These are phyloP conservation scores for Lepidocyrtinus sp. DNA, from an alignment of 2,888 invertebrate genomes.

Conservation along the genomic window DNA sequence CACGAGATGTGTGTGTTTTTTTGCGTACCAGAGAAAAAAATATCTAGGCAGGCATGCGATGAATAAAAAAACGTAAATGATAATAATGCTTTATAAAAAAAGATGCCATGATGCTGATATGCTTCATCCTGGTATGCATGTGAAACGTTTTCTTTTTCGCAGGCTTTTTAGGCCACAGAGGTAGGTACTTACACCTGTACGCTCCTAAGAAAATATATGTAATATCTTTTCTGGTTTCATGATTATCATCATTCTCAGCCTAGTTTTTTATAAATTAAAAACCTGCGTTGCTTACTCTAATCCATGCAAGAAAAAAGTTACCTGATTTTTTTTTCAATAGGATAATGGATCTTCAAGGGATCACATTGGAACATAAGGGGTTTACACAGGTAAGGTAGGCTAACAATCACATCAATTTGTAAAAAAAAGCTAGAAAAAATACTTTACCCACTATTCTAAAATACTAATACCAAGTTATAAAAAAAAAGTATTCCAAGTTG, in stretches of 20 bases:
- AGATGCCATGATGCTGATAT: slow-evolving; percentile 41
- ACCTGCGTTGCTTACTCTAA: slow-evolving; percentile 26
- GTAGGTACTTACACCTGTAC: slow-evolving; percentile 53
- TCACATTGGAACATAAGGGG: too few species aligned
- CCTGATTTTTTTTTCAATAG: slow-evolving; percentile 12
- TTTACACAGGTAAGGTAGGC: too few species aligned
- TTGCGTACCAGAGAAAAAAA: slow-evolving; percentile 44
- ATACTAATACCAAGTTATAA: too few species aligned
- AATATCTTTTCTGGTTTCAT: slow-evolving; percentile 47
- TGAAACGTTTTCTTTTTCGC: slow-evolving; percentile 51
- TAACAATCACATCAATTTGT: too few species aligned
- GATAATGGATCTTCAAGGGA: too few species aligned
- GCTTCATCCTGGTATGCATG: slow-evolving; percentile 52
- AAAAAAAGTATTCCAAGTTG: slow-evolving; percentile 58
- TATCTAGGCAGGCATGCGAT: slow-evolving; percentile 26
- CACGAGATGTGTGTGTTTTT: slow-evolving; percentile 38
- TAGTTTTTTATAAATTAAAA: slow-evolving; percentile 55
- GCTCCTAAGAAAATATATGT: slow-evolving; percentile 39
- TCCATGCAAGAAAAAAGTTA: slow-evolving; percentile 1
- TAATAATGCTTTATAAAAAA: slow-evolving; percentile 26
- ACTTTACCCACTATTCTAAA: too few species aligned
- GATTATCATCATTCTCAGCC: slow-evolving; percentile 51
- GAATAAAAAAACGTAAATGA: slow-evolving; percentile 28
- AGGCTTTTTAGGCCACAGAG: slow-evolving; percentile 58
- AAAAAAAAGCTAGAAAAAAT: too few species aligned